A percentile compares a stretch with the other conserved stretches of the same genome.
These are phyloP conservation scores for Spilarctia lutea DNA, from an alignment of 2,888 invertebrate species.

Conservation along the genomic window DNA sequence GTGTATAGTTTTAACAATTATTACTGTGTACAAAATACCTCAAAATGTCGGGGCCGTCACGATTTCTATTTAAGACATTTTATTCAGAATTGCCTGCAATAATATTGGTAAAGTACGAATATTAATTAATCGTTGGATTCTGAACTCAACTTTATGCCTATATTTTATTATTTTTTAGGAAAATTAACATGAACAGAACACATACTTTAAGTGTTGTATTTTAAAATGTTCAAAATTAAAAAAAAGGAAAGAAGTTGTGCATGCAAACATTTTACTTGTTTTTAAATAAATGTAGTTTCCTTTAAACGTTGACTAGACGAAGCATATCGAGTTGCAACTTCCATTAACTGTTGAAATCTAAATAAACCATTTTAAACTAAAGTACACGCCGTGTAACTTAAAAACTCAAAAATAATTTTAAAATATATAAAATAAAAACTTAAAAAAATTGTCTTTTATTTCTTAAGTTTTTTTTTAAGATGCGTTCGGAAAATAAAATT, in stretches of 20 bases:
- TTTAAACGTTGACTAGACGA: conserved; percentile 67
- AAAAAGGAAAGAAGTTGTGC: not conserved
- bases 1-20: conserved; percentile 40
- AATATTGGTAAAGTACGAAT: not conserved
- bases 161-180: not conserved
- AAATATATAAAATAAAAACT: not conserved
- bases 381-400: conserved; percentile 10
- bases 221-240: not conserved
- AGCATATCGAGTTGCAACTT: conserved; percentile 50
- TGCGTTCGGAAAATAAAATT: not conserved
- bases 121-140: not conserved
- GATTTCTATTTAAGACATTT: not conserved
- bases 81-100: conserved; percentile 26
- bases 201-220: too few relatives aligned
- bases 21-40: conserved; percentile 43
- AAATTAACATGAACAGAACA: not conserved
- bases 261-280: not conserved
- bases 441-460: not conserved
- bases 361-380: conserved; percentile 21
- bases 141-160: not conserved
- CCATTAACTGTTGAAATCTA: conserved; percentile 40
- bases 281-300: conserved; percentile 43
- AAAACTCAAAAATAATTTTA: conserved; percentile 6
- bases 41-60: conserved; percentile 17
- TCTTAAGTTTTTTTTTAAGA: not conserved